Evolutionary conservation across 1,140 invertebrate genomes (phyloP), one percentile per base, ranked within the genome.

Genomic region (Dendroctonus ponderosae): DNA sequence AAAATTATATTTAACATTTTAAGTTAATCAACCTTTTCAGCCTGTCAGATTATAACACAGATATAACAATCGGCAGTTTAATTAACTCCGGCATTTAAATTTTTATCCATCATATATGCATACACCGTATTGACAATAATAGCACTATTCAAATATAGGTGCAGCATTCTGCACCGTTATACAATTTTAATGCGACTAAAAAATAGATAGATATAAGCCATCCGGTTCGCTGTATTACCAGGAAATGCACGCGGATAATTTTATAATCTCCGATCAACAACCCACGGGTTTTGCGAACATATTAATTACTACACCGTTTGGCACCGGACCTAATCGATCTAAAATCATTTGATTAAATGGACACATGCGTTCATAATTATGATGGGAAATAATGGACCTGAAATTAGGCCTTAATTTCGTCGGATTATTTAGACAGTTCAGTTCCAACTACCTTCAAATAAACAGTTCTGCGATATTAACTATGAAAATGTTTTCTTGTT

Each of bases 261-360:
- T 39, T 53, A 26, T 53, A 38, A 53, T 53, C 26, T 37, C 4
- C 15, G 38, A 53, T 53, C 52, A 38, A 38, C 52, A 53, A 39
- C 52, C 38, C 52, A 53, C 52, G 15, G 52, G 7, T 26, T 9
- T 8, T 39, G 52, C 26, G 15, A 38, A 38, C 38, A 38, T 53
- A 53, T 53, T 53, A 53, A 53, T 53, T 53, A 53, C 7, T 11
- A 14, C 26, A 26, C 26, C 52, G 38, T 53, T 53, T 53, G 5
- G 26, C 52, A 53, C 52, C 39, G 26, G 39, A 53, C 7, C 5
- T 53, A 26, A 53, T 37, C 26, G 38, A 53, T 37, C 26, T 14
- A 39, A 53, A 53, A 53, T 53, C 12, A 38, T 11, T 53, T 53
- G 52, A 53, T 53, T 53, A 53, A 53, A 53, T 39, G 26, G 43